Base-by-base conservation (phyloP, 2,888 invertebrate genomes). In the Gisinianus flammeolus region DNA sequence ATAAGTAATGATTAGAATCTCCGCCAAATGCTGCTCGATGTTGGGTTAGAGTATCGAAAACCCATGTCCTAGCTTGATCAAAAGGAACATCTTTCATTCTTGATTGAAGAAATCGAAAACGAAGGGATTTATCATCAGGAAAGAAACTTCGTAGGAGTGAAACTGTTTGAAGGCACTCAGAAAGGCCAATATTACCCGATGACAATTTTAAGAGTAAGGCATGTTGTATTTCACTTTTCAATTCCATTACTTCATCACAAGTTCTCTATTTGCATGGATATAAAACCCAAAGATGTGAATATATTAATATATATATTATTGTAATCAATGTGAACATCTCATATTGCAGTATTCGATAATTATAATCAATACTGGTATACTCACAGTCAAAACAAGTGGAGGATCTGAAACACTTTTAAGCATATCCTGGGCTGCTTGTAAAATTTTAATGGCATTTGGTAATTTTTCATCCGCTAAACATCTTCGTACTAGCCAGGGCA, bases 21-120 rank as follows among this genome's bases (percentile, higher is more conserved):
- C 82, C 81, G 30, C 84, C 84, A 79, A 84, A 84, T 0, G 84
- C 84, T 24, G 84, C 84, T 52, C 84, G 79, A 67, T 84, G 84
- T 67, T 84, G 84, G 0, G 84, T 84, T 16, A 84, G 68, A 3
- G 83, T 83, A 66, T 84, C 84, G 70, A 84, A 84, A 44, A 84
- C 81, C 84, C 84, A 84, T 22, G 82, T 78, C 19, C 84, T 62
- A 2, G 83, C 81, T 68, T 84, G 79, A 67, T 84, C 83, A 79
- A 84, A 84, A 31, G 79, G 78, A 2, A 84, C 78, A 24, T 82
- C 83, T 35, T 81, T 82, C 82, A 82, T 84, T 30, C 84, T 68
- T 2, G 83, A 82, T 64, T 84, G 84, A 8, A 84, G 76, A 70
- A 81, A 84, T 4, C 83, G 77, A 33, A 84, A 84, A 26, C 84